A percentile compares a stretch with the other conserved stretches of the same genome.
These are phyloP conservation scores for Drosophila prosaltans DNA, from an alignment of 1,140 invertebrate species.

Conservation along the genomic window DNA sequence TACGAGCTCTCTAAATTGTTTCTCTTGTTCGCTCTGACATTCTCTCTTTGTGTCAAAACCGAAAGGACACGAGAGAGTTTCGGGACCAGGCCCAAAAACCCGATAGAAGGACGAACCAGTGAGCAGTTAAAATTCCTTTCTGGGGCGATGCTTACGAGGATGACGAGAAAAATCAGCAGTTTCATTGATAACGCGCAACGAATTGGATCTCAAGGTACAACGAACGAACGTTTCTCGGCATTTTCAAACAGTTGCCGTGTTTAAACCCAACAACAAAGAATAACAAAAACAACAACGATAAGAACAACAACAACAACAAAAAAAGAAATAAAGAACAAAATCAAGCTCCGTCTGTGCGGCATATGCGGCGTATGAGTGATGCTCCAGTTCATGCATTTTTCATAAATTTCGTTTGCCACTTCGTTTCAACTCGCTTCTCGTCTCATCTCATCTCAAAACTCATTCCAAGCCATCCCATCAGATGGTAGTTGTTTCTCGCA, in stretches of 20 bases:
- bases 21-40: neutral
- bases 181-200: conserved; percentile 77
- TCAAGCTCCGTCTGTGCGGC: conserved; percentile 1
- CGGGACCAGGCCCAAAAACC: conserved; percentile 21
- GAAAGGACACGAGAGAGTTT: conserved; percentile 17
- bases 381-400: conserved; percentile 35
- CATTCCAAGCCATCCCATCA: neutral
- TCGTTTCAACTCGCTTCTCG: conserved; percentile 8
- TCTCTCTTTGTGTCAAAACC: neutral
- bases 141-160: conserved; percentile 73
- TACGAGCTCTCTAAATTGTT: neutral
- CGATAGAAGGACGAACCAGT: conserved; percentile 13
- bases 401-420: conserved; percentile 37
- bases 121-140: conserved; percentile 40
- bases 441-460: neutral
- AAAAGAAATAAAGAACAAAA: conserved; percentile 1
- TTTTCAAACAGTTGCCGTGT: conserved; percentile 21
- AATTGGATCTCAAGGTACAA: conserved; percentile 65
- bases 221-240: conserved; percentile 33
- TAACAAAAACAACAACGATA: conserved; percentile 21
- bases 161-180: conserved; percentile 78
- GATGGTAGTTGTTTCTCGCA: conserved; percentile 23
- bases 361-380: conserved; percentile 29
- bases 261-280: conserved; percentile 22
- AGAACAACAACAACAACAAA: neutral